Percentiles rank a stretch among this genome's conserved stretches.
These are phyloP conservation scores for Petroica traversi DNA, from an alignment of 2,113 vertebrate genomes.

Conservation along the genomic window DNA sequence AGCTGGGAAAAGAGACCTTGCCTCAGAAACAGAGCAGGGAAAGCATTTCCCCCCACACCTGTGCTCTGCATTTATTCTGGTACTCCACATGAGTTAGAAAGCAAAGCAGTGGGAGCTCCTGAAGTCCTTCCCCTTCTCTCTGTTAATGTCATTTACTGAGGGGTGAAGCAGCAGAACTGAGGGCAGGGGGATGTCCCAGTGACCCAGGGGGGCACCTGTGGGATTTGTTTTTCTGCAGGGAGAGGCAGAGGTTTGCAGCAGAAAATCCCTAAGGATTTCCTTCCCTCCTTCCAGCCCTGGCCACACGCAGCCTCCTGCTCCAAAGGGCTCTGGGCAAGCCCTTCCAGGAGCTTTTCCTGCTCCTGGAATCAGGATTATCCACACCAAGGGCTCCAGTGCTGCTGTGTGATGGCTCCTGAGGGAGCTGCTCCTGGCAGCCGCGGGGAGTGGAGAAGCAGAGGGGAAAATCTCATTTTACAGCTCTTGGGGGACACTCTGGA, in stretches of 20 bases:
- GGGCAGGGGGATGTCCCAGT: background rate
- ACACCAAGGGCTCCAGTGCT: background rate
- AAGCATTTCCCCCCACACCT: background rate
- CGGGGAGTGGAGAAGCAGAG: background rate
- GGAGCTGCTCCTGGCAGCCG: background rate
- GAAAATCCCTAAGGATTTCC: background rate
- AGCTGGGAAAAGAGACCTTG: too few relatives aligned
- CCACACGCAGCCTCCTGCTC: background rate
- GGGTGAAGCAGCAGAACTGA: background rate
- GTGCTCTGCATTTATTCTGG: background rate
- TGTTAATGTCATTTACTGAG: background rate
- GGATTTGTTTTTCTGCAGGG: background rate
- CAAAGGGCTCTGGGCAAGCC: background rate
- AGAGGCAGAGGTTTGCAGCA: background rate
- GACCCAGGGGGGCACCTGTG: background rate
- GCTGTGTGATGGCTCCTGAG: background rate
- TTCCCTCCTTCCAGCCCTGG: background rate
- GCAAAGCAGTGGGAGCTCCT: background rate
- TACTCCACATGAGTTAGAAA: background rate
- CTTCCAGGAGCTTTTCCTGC: slow-evolving; percentile 4
- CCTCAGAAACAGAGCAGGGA: background rate
- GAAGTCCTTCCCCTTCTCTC: background rate
- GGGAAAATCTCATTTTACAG: background rate
- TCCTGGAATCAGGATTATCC: background rate
- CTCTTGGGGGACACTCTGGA: background rate